phyloP scores from a whole-genome alignment of 1,140 invertebrate genomes.

The Panulirus ornatus region DNA sequence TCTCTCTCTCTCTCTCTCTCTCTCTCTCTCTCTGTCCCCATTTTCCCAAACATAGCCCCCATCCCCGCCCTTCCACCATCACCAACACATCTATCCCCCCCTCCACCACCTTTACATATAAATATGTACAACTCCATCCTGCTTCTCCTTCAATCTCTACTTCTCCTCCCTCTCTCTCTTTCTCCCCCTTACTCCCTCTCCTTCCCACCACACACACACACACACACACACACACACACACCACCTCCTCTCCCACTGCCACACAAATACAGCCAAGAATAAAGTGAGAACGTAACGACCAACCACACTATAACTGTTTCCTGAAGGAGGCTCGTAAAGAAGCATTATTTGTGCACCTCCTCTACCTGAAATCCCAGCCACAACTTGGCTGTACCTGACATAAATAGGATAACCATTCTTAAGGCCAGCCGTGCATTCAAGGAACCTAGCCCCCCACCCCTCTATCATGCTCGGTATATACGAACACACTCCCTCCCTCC shows the following conservation, averaged over 20 bases:
- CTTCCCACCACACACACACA: no score
- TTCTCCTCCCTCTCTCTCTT: neutral
- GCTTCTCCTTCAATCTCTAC: neutral
- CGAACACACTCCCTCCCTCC: neutral
- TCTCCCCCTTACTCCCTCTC: neutral
- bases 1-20: neutral
- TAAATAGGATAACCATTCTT: slow-evolving; percentile 45
- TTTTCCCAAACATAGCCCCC: neutral
- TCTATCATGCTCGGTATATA: no score
- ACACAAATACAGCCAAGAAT: slow-evolving; percentile 29
- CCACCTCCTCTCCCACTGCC: no score
- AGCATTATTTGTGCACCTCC: neutral
- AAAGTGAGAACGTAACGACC: slow-evolving; percentile 36
- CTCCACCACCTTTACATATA: neutral
- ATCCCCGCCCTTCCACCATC: neutral
- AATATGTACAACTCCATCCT: no score
- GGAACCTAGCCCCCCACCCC: neutral
- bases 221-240: no score
- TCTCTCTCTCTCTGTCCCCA: neutral
- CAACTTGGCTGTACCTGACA: slow-evolving; percentile 10
- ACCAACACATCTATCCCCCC: no score
- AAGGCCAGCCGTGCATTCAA: slow-evolving; percentile 12
- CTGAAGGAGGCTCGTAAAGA: slow-evolving; percentile 16
- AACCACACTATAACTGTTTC: slow-evolving; percentile 30
- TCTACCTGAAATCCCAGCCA: neutral